Evolutionary conservation across 2,113 vertebrate genomes (phyloP).

Genomic region (cattle (Bos taurus)): ARS-UCD2.0 NC_037336.1:45885001-45885500

Average conservation of each 20-base stretch:
- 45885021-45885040: neutral
- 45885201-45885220: too few relatives aligned
- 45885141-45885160: neutral
- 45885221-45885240: too few relatives aligned
- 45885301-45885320: too few relatives aligned
- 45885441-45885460: neutral
- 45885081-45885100: neutral
- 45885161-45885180: neutral
- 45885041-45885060: neutral
- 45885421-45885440: too few relatives aligned
- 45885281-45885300: too few relatives aligned
- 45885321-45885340: too few relatives aligned
- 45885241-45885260: too few relatives aligned
- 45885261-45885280: too few relatives aligned
- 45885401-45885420: too few relatives aligned
- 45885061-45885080: neutral
- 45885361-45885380: too few relatives aligned
- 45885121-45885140: neutral
- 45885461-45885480: neutral
- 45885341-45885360: too few relatives aligned
- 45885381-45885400: too few relatives aligned
- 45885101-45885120: neutral
- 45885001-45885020: neutral
- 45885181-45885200: neutral
- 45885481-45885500: neutral